phyloP scores from a whole-genome alignment of 2,113 vertebrate genomes.

The Lasiurus borealis region DNA sequence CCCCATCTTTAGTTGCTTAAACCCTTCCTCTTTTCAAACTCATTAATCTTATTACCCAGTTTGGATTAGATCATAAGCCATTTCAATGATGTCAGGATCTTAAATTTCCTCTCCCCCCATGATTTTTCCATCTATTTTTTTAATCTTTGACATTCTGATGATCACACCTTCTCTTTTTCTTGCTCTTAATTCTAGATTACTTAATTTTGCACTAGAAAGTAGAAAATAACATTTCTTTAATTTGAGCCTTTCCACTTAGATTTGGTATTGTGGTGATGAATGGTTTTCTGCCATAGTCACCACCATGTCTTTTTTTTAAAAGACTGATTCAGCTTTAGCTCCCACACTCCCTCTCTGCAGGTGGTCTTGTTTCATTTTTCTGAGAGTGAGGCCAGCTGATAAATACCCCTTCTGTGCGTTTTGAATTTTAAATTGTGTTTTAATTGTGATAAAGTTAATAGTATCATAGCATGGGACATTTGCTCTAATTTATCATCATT shows the following conservation, averaged over 20 bases:
- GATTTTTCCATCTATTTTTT: not conserved
- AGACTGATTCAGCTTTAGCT: not conserved
- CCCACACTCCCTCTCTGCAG: not conserved
- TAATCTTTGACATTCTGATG: not conserved
- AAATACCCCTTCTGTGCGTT: not conserved
- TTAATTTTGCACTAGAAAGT: not conserved
- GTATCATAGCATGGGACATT: not conserved
- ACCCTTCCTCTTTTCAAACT: not conserved
- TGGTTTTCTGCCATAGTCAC: not conserved
- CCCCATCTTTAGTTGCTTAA: not conserved
- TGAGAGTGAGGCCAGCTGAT: not conserved
- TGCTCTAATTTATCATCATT: not conserved
- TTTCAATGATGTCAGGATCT: not conserved
- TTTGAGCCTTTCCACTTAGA: not conserved
- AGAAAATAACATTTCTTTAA: not conserved
- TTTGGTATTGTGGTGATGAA: not conserved
- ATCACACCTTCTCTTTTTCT: not conserved
- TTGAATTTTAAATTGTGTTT: not conserved
- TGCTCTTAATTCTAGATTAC: not conserved
- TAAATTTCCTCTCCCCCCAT: not conserved
- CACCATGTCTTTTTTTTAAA: not conserved
- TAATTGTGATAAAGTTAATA: constrained; percentile 15
- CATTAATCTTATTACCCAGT: not conserved
- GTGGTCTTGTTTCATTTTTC: not conserved
- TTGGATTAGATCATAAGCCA: not conserved